These are phyloP conservation scores for Paedocypris micromegethes DNA, from an alignment of 2,797 vertebrate genomes.

Conservation along the genomic window DNA sequence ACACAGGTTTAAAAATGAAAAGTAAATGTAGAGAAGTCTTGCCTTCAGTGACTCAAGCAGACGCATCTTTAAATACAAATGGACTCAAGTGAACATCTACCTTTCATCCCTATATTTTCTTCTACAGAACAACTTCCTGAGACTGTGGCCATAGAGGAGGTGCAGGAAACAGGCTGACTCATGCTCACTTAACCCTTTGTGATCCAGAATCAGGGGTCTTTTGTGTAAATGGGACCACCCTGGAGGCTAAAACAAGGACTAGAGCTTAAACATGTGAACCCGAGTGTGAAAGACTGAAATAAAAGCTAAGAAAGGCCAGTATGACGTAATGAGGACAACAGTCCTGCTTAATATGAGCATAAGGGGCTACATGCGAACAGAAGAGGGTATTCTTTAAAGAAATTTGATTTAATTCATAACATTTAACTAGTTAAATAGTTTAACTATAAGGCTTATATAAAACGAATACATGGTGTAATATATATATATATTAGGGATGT, in stretches of 20 bases:
- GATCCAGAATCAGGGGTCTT: slow-evolving; percentile 43
- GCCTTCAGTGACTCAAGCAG: neutral
- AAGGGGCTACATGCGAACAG: too few relatives aligned
- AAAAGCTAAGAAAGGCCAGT: neutral
- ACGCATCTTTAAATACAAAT: slow-evolving; percentile 9
- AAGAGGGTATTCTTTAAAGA: too few relatives aligned
- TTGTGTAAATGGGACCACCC: slow-evolving; percentile 46
- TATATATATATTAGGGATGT: too few relatives aligned
- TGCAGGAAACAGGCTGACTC: slow-evolving; percentile 30
- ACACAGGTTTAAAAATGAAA: too few relatives aligned
- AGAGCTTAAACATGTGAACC: slow-evolving; percentile 8
- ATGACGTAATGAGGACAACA: too few relatives aligned
- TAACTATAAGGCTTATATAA: too few relatives aligned
- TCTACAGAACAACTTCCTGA: slow-evolving; percentile 15
- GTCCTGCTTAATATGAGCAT: too few relatives aligned
- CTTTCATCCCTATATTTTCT: slow-evolving; percentile 15
- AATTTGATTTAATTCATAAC: too few relatives aligned
- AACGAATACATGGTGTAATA: too few relatives aligned
- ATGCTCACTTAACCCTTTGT: slow-evolving; percentile 55
- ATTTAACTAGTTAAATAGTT: too few relatives aligned
- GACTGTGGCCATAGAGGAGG: neutral
- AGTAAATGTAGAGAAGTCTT: neutral
- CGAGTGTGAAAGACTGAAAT: neutral
- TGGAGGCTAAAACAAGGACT: slow-evolving; percentile 21
- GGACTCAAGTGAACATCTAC: neutral